Evolutionary conservation across 2,113 vertebrate genomes (phyloP), one percentile per base, ranked within the genome.

Genomic region (Gobiocypris rarus): DNA sequence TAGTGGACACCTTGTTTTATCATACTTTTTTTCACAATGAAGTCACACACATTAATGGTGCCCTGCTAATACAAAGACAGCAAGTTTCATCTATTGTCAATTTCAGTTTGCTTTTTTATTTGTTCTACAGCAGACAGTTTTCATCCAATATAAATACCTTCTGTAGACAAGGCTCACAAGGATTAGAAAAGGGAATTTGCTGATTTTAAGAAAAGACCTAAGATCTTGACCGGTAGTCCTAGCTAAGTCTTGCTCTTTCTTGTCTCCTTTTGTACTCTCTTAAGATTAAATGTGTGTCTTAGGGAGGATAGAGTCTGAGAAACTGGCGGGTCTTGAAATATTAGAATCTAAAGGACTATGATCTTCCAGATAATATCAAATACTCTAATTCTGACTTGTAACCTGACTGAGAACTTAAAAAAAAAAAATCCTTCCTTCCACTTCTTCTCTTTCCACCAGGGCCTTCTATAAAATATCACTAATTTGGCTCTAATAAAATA

Each of bases 141-240:
- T 73, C n/a, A 48, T 73, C 15, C 43, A 52, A 10, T 75, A 43
- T 13, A 75, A 45, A 63, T 22, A 43, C 45, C 43, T 24, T 67
- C 19, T 34, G 48, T 17, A 84, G 75, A 70, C 82, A 65, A 83
- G 67, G 71, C 59, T 78, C 10, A 56, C 38, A 28, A 56, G 26
- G 19, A 56, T 83, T 56, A 77, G 54, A 56, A 41, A 75, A 0
- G 15, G 17, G 1, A 70, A 71, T 65, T 59, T 48, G 70, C 15
- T 34, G 56, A 38, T 67, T 78, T 31, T 14, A 70, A 19, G 31
- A 69, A 84, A 56, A 34, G 8, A 7, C 63, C 15, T 41, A 10
- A 56, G 17, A 84, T 69, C 45, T 77, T 77, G 45, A 73, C 13
- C 3, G 13, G 73, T 52, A 73, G 48, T 28, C 48, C 48, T 52